Base-by-base conservation (phyloP, 2,113 vertebrate species). In the Ploceus nigricollis region DNA sequence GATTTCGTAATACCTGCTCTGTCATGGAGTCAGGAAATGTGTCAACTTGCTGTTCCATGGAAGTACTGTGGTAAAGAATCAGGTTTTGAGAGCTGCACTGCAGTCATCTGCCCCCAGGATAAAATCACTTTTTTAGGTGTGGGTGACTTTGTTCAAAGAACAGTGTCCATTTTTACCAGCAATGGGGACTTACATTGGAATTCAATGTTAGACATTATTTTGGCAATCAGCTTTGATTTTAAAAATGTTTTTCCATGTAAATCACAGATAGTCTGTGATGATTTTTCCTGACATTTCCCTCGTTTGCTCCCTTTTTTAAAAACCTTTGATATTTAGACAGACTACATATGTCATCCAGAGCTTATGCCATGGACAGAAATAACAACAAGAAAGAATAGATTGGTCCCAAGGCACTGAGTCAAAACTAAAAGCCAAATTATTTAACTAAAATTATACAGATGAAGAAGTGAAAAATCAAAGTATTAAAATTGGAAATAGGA, bases 301-400 rank as follows among this genome's bases (percentile, higher is more conserved):
- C 19, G 0, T 85, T 91, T 95, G 17, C 8, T 89, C 56, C 28
- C 21, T 60, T 63, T 94, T 84, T 77, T 7, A 63, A 73, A 93
- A 91, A 80, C 24, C 92, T 91, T 82, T 96, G 82, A 66, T 91
- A 96, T 93, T 95, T 91, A 94, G 54, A 86, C 54, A 85, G 75
- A 69, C 54, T 73, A 70, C 45, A 47, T 87, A 85, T 85, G 84
- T 94, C 82, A 96, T 66, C 63, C 75, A 91, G 57, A 93, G 63
- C 60, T 92, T 72, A 47, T 83, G 68, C 86, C 82, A 87, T 10
- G 66, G 64, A 70, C 60, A 90, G 58, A 94, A 94, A 86, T 78
- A 56, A 90, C 35, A 79, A 89, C 15, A 87, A 70, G 86, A 93
- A 88, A 85, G 63, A 82, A 88, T 64, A 88, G 63, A 77, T 73